Conservation (phyloP, 2,113 vertebrate genomes). For the Calyptommatus sinebrachiatus region DNA sequence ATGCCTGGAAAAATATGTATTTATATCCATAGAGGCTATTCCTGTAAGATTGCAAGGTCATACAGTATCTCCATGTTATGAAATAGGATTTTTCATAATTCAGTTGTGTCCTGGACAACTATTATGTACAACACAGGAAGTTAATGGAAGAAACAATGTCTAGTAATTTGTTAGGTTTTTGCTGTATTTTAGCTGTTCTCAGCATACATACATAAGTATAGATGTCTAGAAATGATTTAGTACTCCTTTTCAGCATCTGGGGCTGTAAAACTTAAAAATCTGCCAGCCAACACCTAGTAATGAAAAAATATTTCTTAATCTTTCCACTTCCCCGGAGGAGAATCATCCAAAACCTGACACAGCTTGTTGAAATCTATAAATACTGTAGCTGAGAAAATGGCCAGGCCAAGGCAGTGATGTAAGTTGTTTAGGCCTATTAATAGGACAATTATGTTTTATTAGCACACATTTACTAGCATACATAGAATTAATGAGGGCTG, state of each 20-base stretch:
- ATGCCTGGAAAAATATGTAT: neutral
- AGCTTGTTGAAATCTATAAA: conserved; percentile 52
- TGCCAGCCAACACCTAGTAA: conserved; percentile 30
- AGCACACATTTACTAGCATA: conserved; percentile 5
- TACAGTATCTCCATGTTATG: conserved; percentile 31
- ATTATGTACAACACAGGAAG: conserved; percentile 16
- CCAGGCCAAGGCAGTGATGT: conserved; percentile 23
- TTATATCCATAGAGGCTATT: conserved; percentile 3
- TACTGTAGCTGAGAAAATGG: conserved; percentile 21
- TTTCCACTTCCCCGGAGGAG: conserved; percentile 33
- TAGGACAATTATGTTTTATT: conserved; percentile 20
- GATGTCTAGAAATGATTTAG: conserved; percentile 33
- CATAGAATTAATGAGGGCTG: neutral
- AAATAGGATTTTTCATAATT: conserved; percentile 35
- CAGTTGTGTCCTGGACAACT: conserved; percentile 33
- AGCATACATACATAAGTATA: conserved; percentile 33
- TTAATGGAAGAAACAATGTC: conserved; percentile 31
- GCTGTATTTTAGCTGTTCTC: conserved; percentile 31
- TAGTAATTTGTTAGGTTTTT: conserved; percentile 8
- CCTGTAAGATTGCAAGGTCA: conserved; percentile 40
- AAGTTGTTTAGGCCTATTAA: conserved; percentile 22
- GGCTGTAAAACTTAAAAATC: conserved; percentile 23
- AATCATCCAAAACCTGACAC: conserved; percentile 42
- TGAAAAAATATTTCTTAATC: conserved; percentile 39
- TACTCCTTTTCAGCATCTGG: conserved; percentile 11